Evolutionary conservation across 2,113 vertebrate genomes (phyloP).

Genomic region (Solea senegalensis): DNA sequence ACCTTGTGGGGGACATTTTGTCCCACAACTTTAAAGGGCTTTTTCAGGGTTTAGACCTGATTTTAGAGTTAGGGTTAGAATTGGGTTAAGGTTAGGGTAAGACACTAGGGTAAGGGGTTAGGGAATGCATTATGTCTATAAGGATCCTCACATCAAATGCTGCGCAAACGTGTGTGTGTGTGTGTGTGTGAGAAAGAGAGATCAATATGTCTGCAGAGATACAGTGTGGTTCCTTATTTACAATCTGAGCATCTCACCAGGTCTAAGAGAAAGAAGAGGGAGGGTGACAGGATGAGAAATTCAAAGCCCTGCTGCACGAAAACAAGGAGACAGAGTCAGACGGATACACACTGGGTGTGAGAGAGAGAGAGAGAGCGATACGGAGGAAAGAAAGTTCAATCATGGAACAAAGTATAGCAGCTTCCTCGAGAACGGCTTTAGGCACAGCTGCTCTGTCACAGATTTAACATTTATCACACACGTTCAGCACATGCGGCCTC

Average conservation of each 20-base stretch:
- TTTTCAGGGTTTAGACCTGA: too few species aligned
- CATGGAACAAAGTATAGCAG: slow-evolving; percentile 53
- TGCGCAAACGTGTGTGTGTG: not conserved
- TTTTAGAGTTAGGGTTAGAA: too few species aligned
- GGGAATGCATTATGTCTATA: too few species aligned
- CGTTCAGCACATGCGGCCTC: slow-evolving; percentile 11
- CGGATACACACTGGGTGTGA: slow-evolving; percentile 12
- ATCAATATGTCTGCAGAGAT: slow-evolving; percentile 68
- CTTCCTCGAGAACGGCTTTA: slow-evolving; percentile 52
- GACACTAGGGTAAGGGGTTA: too few species aligned
- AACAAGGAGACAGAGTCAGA: slow-evolving; percentile 6
- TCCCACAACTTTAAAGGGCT: too few species aligned
- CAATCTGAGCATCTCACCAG: slow-evolving; percentile 30
- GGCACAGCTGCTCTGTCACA: slow-evolving; percentile 55
- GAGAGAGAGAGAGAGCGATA: slow-evolving; percentile 6
- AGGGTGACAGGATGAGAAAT: slow-evolving; percentile 10
- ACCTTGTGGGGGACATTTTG: too few species aligned
- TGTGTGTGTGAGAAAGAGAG: not conserved
- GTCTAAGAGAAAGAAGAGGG: slow-evolving; percentile 24
- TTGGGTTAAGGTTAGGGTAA: too few species aligned
- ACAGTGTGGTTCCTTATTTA: slow-evolving; percentile 55
- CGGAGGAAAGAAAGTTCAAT: slow-evolving; percentile 41
- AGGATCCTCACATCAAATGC: too few species aligned
- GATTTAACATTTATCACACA: slow-evolving; percentile 45
- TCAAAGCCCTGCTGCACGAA: slow-evolving; percentile 7